These are phyloP conservation scores for Lindbergichthys nudifrons DNA, from an alignment of 2,797 vertebrate species.

Conservation along the genomic window DNA sequence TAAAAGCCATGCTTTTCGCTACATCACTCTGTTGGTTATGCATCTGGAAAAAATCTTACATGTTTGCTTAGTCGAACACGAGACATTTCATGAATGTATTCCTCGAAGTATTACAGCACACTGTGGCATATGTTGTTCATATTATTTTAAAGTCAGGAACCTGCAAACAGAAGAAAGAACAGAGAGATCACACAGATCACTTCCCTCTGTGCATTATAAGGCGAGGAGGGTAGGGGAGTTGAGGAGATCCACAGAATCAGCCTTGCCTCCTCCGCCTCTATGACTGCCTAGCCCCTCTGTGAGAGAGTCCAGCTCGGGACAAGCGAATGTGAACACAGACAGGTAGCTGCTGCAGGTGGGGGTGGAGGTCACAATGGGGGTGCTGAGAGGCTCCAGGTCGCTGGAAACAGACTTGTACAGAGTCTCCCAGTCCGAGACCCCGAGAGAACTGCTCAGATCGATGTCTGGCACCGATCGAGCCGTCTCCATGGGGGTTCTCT, in stretches of 20 bases:
- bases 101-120: conserved; percentile 75
- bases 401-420: conserved; percentile 88
- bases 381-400: conserved; percentile 96
- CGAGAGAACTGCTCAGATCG: conserved; percentile 94
- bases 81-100: conserved; percentile 73
- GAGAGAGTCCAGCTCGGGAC: conserved; percentile 93
- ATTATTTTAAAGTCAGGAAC: conserved; percentile 65
- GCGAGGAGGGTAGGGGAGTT: conserved; percentile 98
- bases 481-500: conserved; percentile 86
- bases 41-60: conserved; percentile 87
- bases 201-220: conserved; percentile 85
- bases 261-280: conserved; percentile 91
- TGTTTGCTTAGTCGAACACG: conserved; percentile 67
- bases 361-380: conserved; percentile 94
- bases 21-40: conserved; percentile 84
- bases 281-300: conserved; percentile 89
- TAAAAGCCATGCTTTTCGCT: conserved; percentile 95
- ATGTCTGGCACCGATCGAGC: conserved; percentile 97
- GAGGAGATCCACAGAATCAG: conserved; percentile 93
- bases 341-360: conserved; percentile 94
- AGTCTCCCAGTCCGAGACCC: conserved; percentile 97
- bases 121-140: conserved; percentile 68
- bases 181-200: conserved; percentile 52
- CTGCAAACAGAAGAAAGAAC: conserved; percentile 58
- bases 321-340: conserved; percentile 95